phyloP scores from a whole-genome alignment of 2,888 invertebrate species.

The Euproctis similis region DNA sequence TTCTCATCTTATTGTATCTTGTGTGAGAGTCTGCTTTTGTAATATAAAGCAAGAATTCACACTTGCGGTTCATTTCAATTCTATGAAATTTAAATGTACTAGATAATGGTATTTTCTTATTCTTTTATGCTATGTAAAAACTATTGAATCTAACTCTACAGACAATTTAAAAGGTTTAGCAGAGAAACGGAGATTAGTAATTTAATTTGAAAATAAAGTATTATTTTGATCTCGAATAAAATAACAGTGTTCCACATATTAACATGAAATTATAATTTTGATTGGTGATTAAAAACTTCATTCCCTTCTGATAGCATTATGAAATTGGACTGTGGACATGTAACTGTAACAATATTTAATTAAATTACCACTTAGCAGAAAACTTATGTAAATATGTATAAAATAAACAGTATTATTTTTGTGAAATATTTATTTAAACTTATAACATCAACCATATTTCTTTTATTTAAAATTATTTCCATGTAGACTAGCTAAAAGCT shows the following conservation, averaged over 20 bases:
- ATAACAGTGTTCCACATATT: background rate
- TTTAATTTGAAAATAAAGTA: too few relatives aligned
- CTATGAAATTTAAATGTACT: too few relatives aligned
- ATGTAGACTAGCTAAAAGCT: too few relatives aligned
- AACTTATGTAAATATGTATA: constrained; percentile 2
- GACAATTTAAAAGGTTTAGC: too few relatives aligned
- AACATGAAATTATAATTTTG: background rate
- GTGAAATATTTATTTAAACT: constrained; percentile 18
- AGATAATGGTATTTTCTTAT: too few relatives aligned
- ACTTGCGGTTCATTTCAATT: too few relatives aligned
- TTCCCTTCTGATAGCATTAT: too few relatives aligned
- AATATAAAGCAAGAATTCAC: constrained; percentile 1
- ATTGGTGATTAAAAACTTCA: too few relatives aligned
- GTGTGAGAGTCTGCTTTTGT: constrained; percentile 1
- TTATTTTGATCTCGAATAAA: constrained; percentile 3
- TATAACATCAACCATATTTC: constrained; percentile 7
- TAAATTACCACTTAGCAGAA: background rate
- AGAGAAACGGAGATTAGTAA: too few relatives aligned
- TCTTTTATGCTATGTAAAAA: too few relatives aligned
- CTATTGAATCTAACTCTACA: too few relatives aligned
- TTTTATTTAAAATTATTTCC: constrained; percentile 6
- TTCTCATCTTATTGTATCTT: too few relatives aligned
- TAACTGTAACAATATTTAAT: background rate
- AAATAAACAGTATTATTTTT: constrained; percentile 24
- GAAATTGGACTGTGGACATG: background rate